These are phyloP conservation scores for Didymodactylos carnosus DNA, from an alignment of 2,888 invertebrate genomes.

Conservation along the genomic window DNA sequence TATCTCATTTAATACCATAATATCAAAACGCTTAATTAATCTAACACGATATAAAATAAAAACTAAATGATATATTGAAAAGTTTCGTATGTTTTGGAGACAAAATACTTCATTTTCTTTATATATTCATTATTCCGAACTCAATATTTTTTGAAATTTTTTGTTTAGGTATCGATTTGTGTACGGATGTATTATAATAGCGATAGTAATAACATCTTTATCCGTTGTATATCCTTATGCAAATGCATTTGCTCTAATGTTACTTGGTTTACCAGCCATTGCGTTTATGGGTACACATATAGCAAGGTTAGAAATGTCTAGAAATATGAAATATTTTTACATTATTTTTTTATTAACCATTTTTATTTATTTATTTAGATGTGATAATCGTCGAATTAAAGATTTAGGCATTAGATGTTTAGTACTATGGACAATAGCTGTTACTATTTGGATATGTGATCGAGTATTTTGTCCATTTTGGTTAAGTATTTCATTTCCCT, in stretches of 20 bases:
- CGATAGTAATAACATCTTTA: slow-evolving; percentile 40
- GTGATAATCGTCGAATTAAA: slow-evolving; percentile 27
- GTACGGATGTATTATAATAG: not conserved
- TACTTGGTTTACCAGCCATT: slow-evolving; percentile 49
- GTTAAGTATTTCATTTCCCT: slow-evolving; percentile 56
- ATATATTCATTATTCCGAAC: too few relatives aligned
- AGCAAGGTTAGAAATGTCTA: slow-evolving; percentile 40
- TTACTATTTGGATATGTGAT: slow-evolving; percentile 58
- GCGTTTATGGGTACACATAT: slow-evolving; percentile 48
- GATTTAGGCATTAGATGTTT: slow-evolving; percentile 51
- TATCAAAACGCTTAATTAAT: too few relatives aligned
- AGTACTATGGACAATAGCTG: slow-evolving; percentile 49
- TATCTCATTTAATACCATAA: too few relatives aligned
- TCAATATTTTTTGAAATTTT: not conserved
- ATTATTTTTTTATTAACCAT: not conserved
- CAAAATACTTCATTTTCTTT: too few relatives aligned
- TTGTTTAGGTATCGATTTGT: not conserved
- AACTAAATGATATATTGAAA: too few relatives aligned
- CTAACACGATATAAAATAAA: too few relatives aligned
- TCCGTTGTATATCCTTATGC: slow-evolving; percentile 55
- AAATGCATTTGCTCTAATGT: slow-evolving; percentile 61
- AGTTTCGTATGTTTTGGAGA: too few relatives aligned
- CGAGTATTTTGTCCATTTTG: slow-evolving; percentile 57
- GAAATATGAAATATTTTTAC: not conserved
- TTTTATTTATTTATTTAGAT: not conserved